Percentiles rank a stretch among this genome's conserved stretches.
phyloP scores from a whole-genome alignment of 2,113 vertebrate species.

The Dasyurus viverrinus region DNA sequence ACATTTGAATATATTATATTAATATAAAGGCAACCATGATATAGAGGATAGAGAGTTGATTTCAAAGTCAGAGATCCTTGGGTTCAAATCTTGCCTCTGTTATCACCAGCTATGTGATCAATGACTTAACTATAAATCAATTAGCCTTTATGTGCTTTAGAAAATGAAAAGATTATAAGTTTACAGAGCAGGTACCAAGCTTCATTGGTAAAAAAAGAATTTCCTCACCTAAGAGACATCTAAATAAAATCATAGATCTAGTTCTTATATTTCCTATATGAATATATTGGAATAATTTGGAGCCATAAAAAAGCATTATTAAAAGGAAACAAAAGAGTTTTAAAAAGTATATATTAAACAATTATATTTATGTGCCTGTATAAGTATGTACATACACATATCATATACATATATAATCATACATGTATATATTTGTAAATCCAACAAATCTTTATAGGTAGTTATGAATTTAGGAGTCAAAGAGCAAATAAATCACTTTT shows the following conservation, averaged over 20 bases:
- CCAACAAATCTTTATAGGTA: not conserved
- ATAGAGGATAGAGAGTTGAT: not conserved
- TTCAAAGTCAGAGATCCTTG: not conserved
- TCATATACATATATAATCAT: not conserved
- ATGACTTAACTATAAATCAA: not conserved
- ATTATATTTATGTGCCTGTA: not conserved
- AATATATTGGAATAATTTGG: not conserved
- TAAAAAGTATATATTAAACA: not conserved
- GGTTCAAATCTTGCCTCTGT: not conserved
- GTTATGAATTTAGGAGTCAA: not conserved
- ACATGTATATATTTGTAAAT: not conserved
- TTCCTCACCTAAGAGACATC: not conserved
- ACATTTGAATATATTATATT: not conserved
- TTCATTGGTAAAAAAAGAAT: not conserved
- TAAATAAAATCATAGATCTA: not conserved
- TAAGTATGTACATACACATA: rapidly evolving
- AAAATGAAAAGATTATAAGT: not conserved
- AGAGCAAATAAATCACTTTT: not conserved
- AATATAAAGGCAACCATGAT: not conserved
- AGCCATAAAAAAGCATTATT: not conserved
- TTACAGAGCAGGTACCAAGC: not conserved
- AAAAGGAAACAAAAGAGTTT: not conserved
- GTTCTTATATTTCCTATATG: not conserved
- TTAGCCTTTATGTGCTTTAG: not conserved
- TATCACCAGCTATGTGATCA: not conserved